Percentiles rank a stretch among this genome's conserved stretches.
Evolutionary conservation across 2,888 invertebrate species (phyloP).

Genomic region (Dryobotodes eremita): DNA sequence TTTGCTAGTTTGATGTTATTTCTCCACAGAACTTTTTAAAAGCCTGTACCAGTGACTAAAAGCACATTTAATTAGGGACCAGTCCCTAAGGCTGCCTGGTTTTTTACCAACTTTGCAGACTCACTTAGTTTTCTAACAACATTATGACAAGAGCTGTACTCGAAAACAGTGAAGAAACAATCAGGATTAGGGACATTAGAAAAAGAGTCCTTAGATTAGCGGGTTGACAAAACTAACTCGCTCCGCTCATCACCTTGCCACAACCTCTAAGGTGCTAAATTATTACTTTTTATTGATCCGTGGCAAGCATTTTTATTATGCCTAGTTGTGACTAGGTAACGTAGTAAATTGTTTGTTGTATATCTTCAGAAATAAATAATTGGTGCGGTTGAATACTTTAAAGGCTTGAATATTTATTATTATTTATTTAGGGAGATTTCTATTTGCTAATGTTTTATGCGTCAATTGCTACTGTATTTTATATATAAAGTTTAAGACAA

Average conservation of each 20-base stretch:
- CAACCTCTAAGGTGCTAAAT: conserved; percentile 68
- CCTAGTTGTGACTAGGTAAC: conserved; percentile 58
- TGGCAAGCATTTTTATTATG: conserved; percentile 67
- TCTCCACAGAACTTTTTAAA: no score
- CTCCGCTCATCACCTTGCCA: conserved; percentile 46
- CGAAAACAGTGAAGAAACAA: no score
- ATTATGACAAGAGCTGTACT: no score
- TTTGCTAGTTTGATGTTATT: no score
- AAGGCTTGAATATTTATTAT: background rate
- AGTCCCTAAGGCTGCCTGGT: no score
- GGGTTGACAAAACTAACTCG: conserved; percentile 33
- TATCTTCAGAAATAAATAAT: conserved; percentile 41
- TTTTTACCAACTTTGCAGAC: no score
- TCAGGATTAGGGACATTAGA: no score
- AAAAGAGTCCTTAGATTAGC: no score
- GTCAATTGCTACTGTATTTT: background rate
- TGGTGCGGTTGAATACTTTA: background rate
- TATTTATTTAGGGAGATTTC: conserved; percentile 3
- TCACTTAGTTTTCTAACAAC: no score
- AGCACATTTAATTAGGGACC: no score
- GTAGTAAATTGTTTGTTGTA: conserved; percentile 41
- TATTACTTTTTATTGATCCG: conserved; percentile 76
- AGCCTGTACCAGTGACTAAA: no score
- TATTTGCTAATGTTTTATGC: background rate
- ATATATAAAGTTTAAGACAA: no score